Percentiles rank a stretch among this genome's conserved stretches.
These are phyloP conservation scores for Vicugna pacos DNA, from an alignment of 2,113 vertebrate species.

Conservation along the genomic window DNA sequence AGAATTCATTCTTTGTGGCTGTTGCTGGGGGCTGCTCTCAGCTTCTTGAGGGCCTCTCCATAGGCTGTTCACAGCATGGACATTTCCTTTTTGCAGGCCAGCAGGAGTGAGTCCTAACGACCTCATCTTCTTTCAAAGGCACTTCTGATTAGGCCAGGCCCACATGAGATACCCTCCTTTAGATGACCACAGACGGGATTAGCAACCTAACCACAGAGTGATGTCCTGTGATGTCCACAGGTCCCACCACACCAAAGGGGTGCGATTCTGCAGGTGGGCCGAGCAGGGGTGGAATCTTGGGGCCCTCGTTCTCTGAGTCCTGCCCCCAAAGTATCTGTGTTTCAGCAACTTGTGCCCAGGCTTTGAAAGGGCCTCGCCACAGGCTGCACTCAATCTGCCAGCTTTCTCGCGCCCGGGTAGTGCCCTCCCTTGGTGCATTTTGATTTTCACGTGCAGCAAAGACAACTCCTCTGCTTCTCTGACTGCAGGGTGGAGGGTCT, in stretches of 20 bases:
- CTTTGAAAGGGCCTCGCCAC: not conserved
- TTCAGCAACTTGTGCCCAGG: not conserved
- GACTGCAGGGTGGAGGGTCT: not conserved
- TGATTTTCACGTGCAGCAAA: not conserved
- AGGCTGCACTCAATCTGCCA: not conserved
- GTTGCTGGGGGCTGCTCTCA: not conserved
- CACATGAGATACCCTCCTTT: not conserved
- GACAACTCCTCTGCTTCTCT: not conserved
- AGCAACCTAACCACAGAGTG: too few species aligned
- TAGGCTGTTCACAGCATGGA: not conserved
- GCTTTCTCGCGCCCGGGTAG: accelerated
- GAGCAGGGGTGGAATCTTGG: accelerated
- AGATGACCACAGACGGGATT: not conserved
- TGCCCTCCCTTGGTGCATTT: accelerated
- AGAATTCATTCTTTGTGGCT: not conserved
- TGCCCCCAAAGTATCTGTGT: not conserved
- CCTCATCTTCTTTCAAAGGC: not conserved
- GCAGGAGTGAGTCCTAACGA: not conserved
- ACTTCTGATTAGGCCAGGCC: not conserved
- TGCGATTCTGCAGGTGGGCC: accelerated
- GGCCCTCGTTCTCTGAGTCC: not conserved
- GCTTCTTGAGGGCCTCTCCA: accelerated
- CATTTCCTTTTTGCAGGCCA: not conserved
- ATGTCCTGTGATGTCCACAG: accelerated
- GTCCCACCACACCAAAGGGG: accelerated